Conservation (phyloP, 2,113 vertebrate genomes). For the Pelvicachromis taeniatus region DNA sequence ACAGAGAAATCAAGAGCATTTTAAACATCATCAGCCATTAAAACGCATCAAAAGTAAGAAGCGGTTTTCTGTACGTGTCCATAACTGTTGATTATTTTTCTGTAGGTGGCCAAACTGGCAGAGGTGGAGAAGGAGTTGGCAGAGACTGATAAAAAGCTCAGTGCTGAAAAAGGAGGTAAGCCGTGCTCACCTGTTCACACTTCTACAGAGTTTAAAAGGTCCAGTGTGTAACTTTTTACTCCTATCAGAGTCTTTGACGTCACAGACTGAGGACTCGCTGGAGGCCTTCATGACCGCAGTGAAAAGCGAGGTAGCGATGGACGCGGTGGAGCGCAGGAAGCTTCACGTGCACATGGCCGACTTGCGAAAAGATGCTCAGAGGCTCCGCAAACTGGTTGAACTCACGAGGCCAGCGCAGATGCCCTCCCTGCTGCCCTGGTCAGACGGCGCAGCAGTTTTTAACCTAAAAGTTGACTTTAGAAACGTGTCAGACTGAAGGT, state of each 20-base stretch:
- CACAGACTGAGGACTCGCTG: constrained; percentile 84
- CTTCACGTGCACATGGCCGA: constrained; percentile 86
- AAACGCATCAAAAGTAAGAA: not conserved
- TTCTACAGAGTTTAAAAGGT: not conserved
- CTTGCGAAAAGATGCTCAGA: constrained; percentile 85
- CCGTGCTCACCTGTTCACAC: not conserved
- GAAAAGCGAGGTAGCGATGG: constrained; percentile 77
- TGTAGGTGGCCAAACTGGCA: constrained; percentile 80
- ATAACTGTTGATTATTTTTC: not conserved
- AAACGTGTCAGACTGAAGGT: not conserved
- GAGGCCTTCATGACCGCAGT: constrained; percentile 95
- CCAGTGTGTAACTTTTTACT: not conserved
- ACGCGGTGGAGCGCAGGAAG: constrained; percentile 87
- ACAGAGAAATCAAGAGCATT: not conserved
- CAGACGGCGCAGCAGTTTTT: constrained; percentile 11
- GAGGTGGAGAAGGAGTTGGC: constrained; percentile 84
- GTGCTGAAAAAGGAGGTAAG: constrained; percentile 80
- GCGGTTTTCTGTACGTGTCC: rapidly evolving
- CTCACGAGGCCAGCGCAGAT: constrained; percentile 85
- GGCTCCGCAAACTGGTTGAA: constrained; percentile 84
- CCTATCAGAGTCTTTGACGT: constrained; percentile 70
- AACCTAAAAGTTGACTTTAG: not conserved
- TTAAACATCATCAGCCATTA: not conserved
- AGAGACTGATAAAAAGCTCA: constrained; percentile 84
- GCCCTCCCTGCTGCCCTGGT: constrained; percentile 85